Conservation (phyloP, 2,888 invertebrate species). For the Lissocephala sabroskyi region DNA sequence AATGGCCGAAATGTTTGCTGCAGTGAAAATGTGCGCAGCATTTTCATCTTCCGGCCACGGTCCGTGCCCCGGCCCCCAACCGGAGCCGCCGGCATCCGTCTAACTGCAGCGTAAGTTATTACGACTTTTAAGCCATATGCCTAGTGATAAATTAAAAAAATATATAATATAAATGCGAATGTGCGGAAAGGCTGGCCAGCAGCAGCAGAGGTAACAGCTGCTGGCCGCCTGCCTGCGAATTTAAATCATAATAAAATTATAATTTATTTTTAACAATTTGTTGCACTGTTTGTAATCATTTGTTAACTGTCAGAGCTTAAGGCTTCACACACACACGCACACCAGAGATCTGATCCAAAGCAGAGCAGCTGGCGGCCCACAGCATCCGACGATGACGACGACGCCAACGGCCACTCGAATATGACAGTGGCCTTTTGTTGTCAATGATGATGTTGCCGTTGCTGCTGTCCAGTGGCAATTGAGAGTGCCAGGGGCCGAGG, state of each 20-base stretch:
- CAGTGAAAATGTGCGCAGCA: constrained; percentile 51
- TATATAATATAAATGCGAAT: too few species aligned
- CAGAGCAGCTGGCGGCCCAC: neutral
- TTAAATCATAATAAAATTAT: constrained; percentile 57
- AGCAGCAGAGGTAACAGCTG: constrained; percentile 24
- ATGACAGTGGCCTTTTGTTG: neutral
- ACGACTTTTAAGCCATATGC: constrained; percentile 24
- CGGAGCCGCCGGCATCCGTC: too few species aligned
- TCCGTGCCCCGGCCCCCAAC: too few species aligned
- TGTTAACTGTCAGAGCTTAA: constrained; percentile 53
- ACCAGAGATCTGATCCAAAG: neutral
- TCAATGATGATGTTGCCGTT: too few species aligned
- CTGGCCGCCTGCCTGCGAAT: constrained; percentile 50
- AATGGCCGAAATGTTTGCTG: constrained; percentile 19
- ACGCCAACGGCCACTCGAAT: neutral
- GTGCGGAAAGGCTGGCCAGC: constrained; percentile 1
- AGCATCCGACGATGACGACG: too few species aligned
- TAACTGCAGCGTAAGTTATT: constrained; percentile 35
- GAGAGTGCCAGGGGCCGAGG: constrained; percentile 27
- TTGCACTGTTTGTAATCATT: constrained; percentile 66
- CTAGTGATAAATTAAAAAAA: constrained; percentile 18
- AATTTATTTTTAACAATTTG: constrained; percentile 63
- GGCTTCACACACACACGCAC: constrained; percentile 10
- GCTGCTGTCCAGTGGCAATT: too few species aligned
- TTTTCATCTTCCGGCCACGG: too few species aligned